phyloP scores from a whole-genome alignment of 64 coral and sea anemone species.

The Acropora yongei region DNA sequence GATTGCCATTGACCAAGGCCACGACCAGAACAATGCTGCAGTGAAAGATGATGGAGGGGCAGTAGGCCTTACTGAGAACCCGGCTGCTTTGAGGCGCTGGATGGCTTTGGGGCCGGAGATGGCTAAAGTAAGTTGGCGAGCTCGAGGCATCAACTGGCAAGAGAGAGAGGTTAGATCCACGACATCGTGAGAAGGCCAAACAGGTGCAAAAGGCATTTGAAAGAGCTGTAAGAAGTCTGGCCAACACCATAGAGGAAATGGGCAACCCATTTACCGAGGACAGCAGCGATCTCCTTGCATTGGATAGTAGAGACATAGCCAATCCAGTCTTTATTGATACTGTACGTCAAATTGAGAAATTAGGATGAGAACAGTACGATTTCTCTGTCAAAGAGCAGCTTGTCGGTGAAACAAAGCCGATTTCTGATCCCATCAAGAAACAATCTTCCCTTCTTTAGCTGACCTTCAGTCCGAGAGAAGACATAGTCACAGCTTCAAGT shows the following conservation, averaged over 20 bases:
- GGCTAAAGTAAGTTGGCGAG: too few relatives aligned
- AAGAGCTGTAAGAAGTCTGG: background rate
- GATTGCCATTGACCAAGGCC: background rate
- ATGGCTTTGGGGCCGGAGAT: too few relatives aligned
- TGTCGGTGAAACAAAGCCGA: constrained; percentile 18
- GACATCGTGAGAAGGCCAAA: background rate
- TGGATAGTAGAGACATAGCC: constrained; percentile 35
- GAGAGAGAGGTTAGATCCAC: background rate
- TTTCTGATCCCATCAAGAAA: background rate
- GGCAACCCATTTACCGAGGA: background rate
- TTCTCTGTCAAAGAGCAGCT: constrained; percentile 14
- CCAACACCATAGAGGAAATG: background rate
- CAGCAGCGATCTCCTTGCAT: constrained; percentile 4
- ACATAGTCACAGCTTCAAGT: too few relatives aligned
- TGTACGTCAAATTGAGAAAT: constrained; percentile 2
- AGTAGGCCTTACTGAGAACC: too few relatives aligned
- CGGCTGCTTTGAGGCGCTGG: too few relatives aligned
- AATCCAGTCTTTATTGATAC: constrained; percentile 9
- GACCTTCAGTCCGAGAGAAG: too few relatives aligned
- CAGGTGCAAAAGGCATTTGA: background rate
- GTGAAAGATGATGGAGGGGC: too few relatives aligned
- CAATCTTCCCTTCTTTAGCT: too few relatives aligned
- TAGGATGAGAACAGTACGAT: background rate
- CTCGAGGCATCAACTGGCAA: background rate
- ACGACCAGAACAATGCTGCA: constrained; percentile 4